Base-by-base conservation (phyloP, 1,140 invertebrate species). In the Pseudachorutes palmiensis region DNA sequence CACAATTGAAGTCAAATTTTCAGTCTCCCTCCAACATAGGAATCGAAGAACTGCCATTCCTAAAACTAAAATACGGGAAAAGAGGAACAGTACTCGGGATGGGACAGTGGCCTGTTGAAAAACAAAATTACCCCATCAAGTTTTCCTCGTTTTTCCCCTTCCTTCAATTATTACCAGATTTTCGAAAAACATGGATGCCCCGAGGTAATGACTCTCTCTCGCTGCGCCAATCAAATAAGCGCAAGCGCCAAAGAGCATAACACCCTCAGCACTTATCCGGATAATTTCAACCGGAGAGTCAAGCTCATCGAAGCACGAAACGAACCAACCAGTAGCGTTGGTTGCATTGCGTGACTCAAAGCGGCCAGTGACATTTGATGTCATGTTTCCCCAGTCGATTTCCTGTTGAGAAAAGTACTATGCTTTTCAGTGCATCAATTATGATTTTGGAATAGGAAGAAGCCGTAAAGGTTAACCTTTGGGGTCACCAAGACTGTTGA, bases 41-140 rank as follows among this genome's bases (percentile, higher is more conserved):
- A 94, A 79, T 64, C 95, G 81, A 26, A 97, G 77, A 57, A 88
- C 87, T 22, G 94, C 88, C 78, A 97, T 88, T 2, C 86, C 79
- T 73, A 92, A 79, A 78, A 95, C 88, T 64, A 97, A 81, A 45
- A 91, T 81, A 75, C 93, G 95, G 0, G 95, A 96, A 75, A 94
- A 86, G 61, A 98, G 81, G 77, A 98, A 98, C 85, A 97, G 88
- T 0, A 96, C 91, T 70, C 95, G 83, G 1, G 90, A 90, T 19
- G 91, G 89, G 22, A 90, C 91, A 0, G 89, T 92, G 83, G 86
- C 91, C 90, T 94, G 70, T 30, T 49, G 26, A 62, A 59, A 31
- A 36, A 16, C 16, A 62, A 64, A 57, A 64, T 30, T 49, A 26
- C 14, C 64, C 16, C 14, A 19, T 28, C 3, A n/a, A 33, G 22